Conservation (phyloP, 2,888 invertebrate genomes). For the Cheilosia variabilis region DNA sequence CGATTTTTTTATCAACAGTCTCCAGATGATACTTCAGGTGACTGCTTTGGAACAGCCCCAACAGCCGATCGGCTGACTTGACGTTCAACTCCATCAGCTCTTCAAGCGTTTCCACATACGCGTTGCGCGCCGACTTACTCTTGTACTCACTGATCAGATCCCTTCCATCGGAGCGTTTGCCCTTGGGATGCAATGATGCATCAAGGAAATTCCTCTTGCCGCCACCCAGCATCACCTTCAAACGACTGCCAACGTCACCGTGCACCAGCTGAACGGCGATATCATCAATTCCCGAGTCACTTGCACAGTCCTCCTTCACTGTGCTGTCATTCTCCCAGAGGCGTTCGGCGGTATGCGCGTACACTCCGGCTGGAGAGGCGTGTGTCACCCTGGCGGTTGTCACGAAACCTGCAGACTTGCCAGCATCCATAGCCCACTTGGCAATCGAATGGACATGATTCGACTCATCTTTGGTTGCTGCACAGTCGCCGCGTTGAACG, state of each 20-base stretch:
- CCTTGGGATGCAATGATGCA: slow-evolving; percentile 84
- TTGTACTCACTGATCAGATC: slow-evolving; percentile 89
- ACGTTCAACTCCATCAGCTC: slow-evolving; percentile 84
- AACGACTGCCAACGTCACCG: slow-evolving; percentile 87
- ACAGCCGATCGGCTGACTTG: slow-evolving; percentile 85
- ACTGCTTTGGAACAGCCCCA: slow-evolving; percentile 88
- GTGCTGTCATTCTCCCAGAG: slow-evolving; percentile 89
- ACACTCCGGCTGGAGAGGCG: slow-evolving; percentile 89
- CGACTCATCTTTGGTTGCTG: slow-evolving; percentile 84
- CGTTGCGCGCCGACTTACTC: slow-evolving; percentile 81
- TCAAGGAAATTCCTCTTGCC: slow-evolving; percentile 88
- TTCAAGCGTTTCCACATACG: slow-evolving; percentile 85
- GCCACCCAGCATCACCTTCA: slow-evolving; percentile 91
- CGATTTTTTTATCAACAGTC: slow-evolving; percentile 82
- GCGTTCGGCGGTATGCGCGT: slow-evolving; percentile 87
- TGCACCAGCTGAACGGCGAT: slow-evolving; percentile 89
- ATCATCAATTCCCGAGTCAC: slow-evolving; percentile 86
- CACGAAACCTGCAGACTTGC: slow-evolving; percentile 87
- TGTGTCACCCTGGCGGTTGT: slow-evolving; percentile 92
- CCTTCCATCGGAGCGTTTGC: slow-evolving; percentile 86
- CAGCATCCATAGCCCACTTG: slow-evolving; percentile 89
- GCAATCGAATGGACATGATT: slow-evolving; percentile 88
- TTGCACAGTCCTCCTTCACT: slow-evolving; percentile 83
- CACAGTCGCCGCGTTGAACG: slow-evolving; percentile 87
- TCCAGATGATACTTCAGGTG: slow-evolving; percentile 90